Evolutionary conservation across 2,888 invertebrate species (phyloP).

Genomic region (Dendrolimus pini): DNA sequence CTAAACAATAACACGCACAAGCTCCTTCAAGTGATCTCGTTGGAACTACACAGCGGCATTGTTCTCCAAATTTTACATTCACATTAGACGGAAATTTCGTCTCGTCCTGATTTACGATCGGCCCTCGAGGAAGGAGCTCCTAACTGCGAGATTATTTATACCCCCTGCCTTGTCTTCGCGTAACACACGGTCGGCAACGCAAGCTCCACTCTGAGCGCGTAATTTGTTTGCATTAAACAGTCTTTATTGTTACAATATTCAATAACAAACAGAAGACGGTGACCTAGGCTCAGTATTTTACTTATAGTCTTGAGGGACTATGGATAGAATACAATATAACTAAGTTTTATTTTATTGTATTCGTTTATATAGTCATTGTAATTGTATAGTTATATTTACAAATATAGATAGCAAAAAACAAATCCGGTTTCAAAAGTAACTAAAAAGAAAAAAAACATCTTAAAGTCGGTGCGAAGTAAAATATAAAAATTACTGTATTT

Average conservation of each 20-base stretch:
- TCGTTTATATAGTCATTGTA: too few species aligned
- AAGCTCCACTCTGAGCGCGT: constrained; percentile 16
- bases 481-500: too few species aligned
- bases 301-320: too few species aligned
- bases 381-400: too few species aligned
- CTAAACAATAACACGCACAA: constrained; percentile 45
- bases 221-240: constrained; percentile 67
- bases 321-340: too few species aligned
- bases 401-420: too few species aligned
- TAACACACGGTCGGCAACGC: constrained; percentile 25
- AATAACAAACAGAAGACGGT: not conserved
- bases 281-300: too few species aligned
- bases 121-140: constrained; percentile 43
- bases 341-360: too few species aligned
- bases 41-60: constrained; percentile 44
- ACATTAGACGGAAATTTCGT: constrained; percentile 59
- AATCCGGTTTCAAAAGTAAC: too few species aligned
- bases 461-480: too few species aligned
- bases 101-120: constrained; percentile 59
- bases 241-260: constrained; percentile 21
- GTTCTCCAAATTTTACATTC: constrained; percentile 60
- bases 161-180: constrained; percentile 32
- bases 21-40: constrained; percentile 40
- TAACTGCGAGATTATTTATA: constrained; percentile 63
- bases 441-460: too few species aligned